Conservation (phyloP, 2,888 invertebrate species). For the Cylindroiulus punctatus region DNA sequence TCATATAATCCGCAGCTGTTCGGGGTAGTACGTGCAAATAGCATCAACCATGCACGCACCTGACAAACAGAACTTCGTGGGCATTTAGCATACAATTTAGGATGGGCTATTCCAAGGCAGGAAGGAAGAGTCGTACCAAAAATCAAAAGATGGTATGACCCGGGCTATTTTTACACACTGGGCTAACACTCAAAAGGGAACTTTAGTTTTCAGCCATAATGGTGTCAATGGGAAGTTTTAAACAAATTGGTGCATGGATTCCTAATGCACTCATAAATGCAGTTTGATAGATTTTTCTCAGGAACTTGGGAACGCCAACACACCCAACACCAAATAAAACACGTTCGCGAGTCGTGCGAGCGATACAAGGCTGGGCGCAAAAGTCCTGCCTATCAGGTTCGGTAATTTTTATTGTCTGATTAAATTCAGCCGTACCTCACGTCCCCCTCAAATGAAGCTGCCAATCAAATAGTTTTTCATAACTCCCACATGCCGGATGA, state of each 20-base stretch:
- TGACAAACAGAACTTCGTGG: not conserved
- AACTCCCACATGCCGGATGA: not conserved
- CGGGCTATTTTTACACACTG: not conserved
- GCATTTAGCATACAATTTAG: not conserved
- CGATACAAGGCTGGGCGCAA: not conserved
- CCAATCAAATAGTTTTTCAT: not conserved
- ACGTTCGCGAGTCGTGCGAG: not conserved
- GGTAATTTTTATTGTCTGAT: not conserved
- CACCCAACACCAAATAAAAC: not conserved
- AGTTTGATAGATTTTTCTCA: not conserved
- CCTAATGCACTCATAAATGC: not conserved
- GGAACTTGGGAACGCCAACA: not conserved
- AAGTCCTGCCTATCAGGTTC: not conserved
- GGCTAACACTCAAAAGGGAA: not conserved
- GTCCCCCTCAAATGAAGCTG: not conserved
- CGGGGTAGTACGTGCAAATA: not conserved
- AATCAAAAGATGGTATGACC: not conserved
- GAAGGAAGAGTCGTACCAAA: not conserved
- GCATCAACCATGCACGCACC: not conserved
- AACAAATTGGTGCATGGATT: not conserved
- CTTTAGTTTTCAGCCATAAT: not conserved
- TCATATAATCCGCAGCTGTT: not conserved
- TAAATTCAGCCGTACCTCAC: not conserved
- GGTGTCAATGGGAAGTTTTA: slow-evolving; percentile 11
- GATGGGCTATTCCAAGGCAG: not conserved